phyloP scores from a whole-genome alignment of 1,140 invertebrate species.

The Oncopeltus fasciatus region DNA sequence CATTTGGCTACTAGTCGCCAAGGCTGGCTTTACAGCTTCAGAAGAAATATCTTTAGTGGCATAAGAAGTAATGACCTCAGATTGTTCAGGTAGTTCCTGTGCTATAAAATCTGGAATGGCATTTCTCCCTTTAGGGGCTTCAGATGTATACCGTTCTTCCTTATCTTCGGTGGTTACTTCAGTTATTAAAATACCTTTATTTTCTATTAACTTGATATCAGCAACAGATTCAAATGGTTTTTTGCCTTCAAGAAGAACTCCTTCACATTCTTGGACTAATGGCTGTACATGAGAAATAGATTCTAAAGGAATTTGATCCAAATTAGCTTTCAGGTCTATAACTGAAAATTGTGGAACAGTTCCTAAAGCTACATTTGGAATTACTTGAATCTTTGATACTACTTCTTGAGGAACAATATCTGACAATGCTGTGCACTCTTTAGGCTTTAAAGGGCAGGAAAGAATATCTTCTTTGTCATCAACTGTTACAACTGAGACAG shows the following conservation, averaged over 20 bases:
- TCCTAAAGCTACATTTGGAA: constrained; percentile 22
- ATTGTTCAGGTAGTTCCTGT: constrained; percentile 18
- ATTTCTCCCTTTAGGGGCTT: constrained; percentile 18
- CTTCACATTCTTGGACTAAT: constrained; percentile 32
- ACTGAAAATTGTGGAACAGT: constrained; percentile 19
- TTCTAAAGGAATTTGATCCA: constrained; percentile 32
- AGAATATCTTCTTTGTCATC: constrained; percentile 36
- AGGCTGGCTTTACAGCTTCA: constrained; percentile 5
- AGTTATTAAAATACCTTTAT: constrained; percentile 27
- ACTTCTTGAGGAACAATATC: constrained; percentile 28
- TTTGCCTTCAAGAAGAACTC: constrained; percentile 27
- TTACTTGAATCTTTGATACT: constrained; percentile 26
- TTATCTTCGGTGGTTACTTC: constrained; percentile 28
- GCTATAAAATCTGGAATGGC: constrained; percentile 19
- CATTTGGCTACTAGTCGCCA: constrained; percentile 18
- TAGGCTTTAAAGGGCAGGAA: constrained; percentile 26
- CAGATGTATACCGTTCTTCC: constrained; percentile 22
- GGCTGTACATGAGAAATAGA: constrained; percentile 34
- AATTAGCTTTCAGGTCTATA: constrained; percentile 21
- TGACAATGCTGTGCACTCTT: constrained; percentile 26
- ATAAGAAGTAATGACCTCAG: constrained; percentile 26
- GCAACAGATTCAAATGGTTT: constrained; percentile 27
- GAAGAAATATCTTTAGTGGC: constrained; percentile 20
- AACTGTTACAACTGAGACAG: constrained; percentile 31
- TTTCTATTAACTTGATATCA: constrained; percentile 29